These are phyloP conservation scores for Heteronetta atricapilla DNA, from an alignment of 2,113 vertebrate species.

Conservation along the genomic window DNA sequence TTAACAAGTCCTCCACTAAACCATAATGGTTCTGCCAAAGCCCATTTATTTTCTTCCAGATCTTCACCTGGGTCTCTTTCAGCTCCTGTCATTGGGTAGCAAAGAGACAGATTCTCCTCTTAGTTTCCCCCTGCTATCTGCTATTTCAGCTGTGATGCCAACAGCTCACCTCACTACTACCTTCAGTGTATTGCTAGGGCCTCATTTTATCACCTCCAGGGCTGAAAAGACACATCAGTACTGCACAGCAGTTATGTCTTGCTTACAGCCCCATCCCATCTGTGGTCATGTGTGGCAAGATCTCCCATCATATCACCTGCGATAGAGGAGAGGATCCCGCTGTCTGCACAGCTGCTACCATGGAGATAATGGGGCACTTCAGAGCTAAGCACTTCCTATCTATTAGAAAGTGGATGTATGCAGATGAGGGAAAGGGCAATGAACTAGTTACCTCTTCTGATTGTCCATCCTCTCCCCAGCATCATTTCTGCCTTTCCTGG, in stretches of 20 bases:
- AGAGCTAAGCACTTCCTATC: neutral
- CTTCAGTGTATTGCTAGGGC: neutral
- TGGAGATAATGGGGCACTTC: fast-evolving
- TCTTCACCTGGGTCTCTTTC: neutral
- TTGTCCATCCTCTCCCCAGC: neutral
- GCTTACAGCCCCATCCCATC: neutral
- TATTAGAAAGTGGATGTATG: neutral
- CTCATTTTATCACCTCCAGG: neutral
- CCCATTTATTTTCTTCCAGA: neutral
- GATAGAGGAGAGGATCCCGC: neutral
- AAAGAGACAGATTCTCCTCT: neutral
- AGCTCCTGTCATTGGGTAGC: neutral
- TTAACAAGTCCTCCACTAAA: too few relatives aligned
- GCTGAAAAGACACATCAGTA: neutral
- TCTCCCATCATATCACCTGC: neutral
- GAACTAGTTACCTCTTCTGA: neutral
- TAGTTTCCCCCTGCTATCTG: neutral
- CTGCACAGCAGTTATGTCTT: neutral
- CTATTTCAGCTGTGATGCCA: neutral
- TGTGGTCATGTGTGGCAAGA: neutral
- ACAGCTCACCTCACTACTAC: neutral
- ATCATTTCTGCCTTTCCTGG: neutral
- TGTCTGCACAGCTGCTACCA: neutral
- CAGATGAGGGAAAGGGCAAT: neutral
- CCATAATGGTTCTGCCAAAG: neutral